Percentiles rank a stretch among this genome's conserved stretches.
Conservation (phyloP, 2,888 invertebrate species). For the Tinea trinotella region DNA sequence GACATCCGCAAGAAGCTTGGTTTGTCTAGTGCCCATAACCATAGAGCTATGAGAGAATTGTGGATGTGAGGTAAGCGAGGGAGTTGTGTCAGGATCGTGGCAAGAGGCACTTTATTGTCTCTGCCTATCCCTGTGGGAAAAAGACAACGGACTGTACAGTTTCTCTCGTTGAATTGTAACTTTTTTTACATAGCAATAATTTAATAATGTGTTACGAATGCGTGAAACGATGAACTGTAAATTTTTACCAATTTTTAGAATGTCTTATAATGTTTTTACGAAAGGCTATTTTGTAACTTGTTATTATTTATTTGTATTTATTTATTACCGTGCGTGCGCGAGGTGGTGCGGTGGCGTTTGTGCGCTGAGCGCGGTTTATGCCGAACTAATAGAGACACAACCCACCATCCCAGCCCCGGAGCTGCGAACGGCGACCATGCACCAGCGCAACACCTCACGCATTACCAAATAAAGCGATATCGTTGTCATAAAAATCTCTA, state of each 20-base stretch:
- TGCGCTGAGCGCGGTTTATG: constrained; percentile 29
- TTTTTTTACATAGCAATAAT: constrained; percentile 60
- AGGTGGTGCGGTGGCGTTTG: constrained; percentile 35
- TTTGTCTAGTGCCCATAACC: too few relatives aligned
- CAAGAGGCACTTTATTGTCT: too few relatives aligned
- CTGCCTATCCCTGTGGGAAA: too few relatives aligned
- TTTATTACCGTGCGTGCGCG: constrained; percentile 59
- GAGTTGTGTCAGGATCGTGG: too few relatives aligned
- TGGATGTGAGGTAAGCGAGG: too few relatives aligned
- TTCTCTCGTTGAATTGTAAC: constrained; percentile 60
- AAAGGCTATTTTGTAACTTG: constrained; percentile 71
- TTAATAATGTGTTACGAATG: constrained; percentile 40
- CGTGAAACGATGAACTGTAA: constrained; percentile 56
- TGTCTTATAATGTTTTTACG: constrained; percentile 65
- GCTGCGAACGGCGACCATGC: not conserved
- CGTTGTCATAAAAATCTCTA: constrained; percentile 76
- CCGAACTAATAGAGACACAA: constrained; percentile 56
- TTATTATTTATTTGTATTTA: constrained; percentile 64
- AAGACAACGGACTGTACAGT: constrained; percentile 70
- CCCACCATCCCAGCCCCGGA: constrained; percentile 55
- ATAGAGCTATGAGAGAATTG: too few relatives aligned
- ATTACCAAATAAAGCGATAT: constrained; percentile 77
- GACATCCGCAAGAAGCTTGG: too few relatives aligned
- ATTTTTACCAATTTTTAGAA: constrained; percentile 36
- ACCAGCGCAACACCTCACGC: constrained; percentile 36